Evolutionary conservation across 2,888 invertebrate genomes (phyloP).

Genomic region (Brachypalpus laphriformis): DNA sequence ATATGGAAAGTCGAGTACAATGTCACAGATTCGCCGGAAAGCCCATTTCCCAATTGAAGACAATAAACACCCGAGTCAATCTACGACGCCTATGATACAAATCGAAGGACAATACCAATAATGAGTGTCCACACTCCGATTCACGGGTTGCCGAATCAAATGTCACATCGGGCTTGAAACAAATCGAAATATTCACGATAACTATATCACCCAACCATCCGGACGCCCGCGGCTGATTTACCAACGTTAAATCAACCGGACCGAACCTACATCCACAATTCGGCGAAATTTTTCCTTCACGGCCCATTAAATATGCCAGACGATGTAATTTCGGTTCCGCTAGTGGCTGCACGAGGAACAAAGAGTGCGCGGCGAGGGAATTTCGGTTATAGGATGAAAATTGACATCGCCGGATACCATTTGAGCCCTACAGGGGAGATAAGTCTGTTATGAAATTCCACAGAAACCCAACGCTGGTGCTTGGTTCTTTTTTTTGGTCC

Average conservation of each 20-base stretch:
- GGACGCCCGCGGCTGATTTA: constrained; percentile 39
- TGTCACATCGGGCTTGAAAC: constrained; percentile 49
- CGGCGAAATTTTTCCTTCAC: constrained; percentile 42
- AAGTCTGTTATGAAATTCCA: constrained; percentile 57
- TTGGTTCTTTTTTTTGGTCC: background rate
- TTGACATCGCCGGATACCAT: constrained; percentile 59
- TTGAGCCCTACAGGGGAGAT: constrained; percentile 64
- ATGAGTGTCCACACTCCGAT: constrained; percentile 45
- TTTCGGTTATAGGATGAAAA: constrained; percentile 41
- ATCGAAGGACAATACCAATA: constrained; percentile 2
- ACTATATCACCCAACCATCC: constrained; percentile 27
- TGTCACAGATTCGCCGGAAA: background rate
- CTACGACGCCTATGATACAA: background rate
- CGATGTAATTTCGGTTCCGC: constrained; percentile 57
- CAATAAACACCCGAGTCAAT: constrained; percentile 5
- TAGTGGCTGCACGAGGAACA: constrained; percentile 3
- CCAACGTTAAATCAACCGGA: constrained; percentile 59
- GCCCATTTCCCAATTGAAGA: background rate
- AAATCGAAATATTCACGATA: constrained; percentile 58
- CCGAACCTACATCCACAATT: constrained; percentile 51
- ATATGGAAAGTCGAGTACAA: background rate
- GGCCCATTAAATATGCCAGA: constrained; percentile 58
- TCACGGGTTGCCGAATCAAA: constrained; percentile 33
- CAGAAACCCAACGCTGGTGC: constrained; percentile 18
- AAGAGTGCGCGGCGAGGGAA: background rate